Percentiles rank a stretch among this genome's conserved stretches.
Evolutionary conservation across 2,113 vertebrate genomes (phyloP).

Genomic region (Paedocypris sp.): DNA sequence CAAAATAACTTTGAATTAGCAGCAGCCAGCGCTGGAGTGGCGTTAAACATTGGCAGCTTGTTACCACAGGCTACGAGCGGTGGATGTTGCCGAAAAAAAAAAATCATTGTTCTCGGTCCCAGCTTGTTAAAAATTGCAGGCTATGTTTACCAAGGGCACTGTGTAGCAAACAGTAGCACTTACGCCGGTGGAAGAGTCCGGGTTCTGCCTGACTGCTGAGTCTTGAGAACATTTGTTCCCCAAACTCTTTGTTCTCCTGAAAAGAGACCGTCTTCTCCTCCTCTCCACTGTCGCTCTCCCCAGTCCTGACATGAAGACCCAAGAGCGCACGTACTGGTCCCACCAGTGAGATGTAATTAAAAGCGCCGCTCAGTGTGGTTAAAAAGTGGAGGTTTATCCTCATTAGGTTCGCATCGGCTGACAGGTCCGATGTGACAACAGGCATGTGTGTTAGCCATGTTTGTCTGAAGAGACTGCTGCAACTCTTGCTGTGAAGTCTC

Average conservation of each 20-base stretch:
- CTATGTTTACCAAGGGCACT: slow-evolving; percentile 34
- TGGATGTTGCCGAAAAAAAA: slow-evolving; percentile 4
- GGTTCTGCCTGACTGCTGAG: slow-evolving; percentile 29
- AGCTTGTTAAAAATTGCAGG: slow-evolving; percentile 31
- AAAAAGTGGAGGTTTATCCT: slow-evolving; percentile 54
- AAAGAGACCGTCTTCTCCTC: slow-evolving; percentile 13
- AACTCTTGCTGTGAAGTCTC: slow-evolving; percentile 37
- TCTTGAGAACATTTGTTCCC: slow-evolving; percentile 43
- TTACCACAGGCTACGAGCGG: slow-evolving; percentile 29
- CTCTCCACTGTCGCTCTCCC: slow-evolving; percentile 11
- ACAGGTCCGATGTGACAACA: slow-evolving; percentile 38
- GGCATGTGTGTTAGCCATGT: slow-evolving; percentile 24
- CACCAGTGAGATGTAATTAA: slow-evolving; percentile 42
- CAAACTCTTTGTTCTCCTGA: slow-evolving; percentile 27
- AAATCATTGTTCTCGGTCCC: slow-evolving; percentile 11
- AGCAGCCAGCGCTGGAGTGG: background rate
- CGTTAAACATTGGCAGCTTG: slow-evolving; percentile 29
- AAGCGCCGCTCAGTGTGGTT: slow-evolving; percentile 46
- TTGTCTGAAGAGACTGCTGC: slow-evolving; percentile 25
- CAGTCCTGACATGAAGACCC: slow-evolving; percentile 33
- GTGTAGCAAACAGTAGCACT: slow-evolving; percentile 33
- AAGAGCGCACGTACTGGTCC: slow-evolving; percentile 27
- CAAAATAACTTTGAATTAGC: slow-evolving; percentile 27
- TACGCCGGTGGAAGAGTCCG: slow-evolving; percentile 37
- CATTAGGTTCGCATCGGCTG: slow-evolving; percentile 48